Conservation (phyloP, 37 sponge, comb jelly and placozoan species). For the Halichondria panicea region DNA sequence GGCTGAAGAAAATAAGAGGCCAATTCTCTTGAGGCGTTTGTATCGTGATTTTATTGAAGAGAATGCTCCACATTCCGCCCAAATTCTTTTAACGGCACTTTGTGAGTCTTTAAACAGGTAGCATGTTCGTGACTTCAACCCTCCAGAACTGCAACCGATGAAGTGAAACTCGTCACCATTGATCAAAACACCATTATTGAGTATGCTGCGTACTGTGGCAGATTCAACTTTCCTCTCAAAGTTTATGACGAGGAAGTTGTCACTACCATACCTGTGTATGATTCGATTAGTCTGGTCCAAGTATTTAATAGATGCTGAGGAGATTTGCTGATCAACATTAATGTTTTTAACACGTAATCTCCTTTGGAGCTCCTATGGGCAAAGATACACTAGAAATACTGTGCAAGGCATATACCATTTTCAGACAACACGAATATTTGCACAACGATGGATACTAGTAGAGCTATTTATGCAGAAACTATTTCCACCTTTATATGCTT, state of each 20-base stretch:
- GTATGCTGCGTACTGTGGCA: not conserved
- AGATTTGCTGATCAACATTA: no score
- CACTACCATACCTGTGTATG: conserved; percentile 46
- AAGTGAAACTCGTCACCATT: conserved; percentile 60
- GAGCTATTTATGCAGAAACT: no score
- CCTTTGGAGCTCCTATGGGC: no score
- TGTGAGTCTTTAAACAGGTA: conserved; percentile 54
- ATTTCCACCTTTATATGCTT: no score
- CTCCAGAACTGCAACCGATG: conserved; percentile 77
- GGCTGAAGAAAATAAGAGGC: conserved; percentile 74
- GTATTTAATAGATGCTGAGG: no score
- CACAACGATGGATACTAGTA: no score
- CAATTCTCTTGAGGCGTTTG: conserved; percentile 72
- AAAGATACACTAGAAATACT: no score
- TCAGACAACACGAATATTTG: no score
- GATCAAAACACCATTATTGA: conserved; percentile 26
- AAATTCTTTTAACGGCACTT: conserved; percentile 15
- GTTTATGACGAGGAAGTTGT: conserved; percentile 25
- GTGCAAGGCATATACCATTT: no score
- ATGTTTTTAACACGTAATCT: no score
- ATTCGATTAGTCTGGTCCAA: conserved; percentile 66
- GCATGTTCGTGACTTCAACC: conserved; percentile 61
- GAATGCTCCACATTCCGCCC: conserved; percentile 59
- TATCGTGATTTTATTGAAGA: conserved; percentile 46
- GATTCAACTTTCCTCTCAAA: conserved; percentile 35